Conservation (phyloP, 2,113 vertebrate species). For the Hypomesus transpacificus region DNA sequence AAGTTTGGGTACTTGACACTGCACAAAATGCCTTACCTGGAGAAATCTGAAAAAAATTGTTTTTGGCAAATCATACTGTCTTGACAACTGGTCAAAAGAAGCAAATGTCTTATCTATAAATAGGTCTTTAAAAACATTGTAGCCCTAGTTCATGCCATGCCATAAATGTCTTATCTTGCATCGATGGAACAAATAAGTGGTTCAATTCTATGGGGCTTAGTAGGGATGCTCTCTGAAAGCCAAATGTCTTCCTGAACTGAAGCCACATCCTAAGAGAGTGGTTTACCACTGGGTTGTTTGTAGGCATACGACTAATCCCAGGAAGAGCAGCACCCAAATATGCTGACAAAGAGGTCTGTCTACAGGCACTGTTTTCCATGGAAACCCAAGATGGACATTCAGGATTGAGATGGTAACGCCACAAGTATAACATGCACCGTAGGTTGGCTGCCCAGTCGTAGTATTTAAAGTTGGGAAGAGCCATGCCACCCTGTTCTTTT, state of each 20-base stretch:
- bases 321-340: too few species aligned
- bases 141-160: not conserved
- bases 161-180: too few species aligned
- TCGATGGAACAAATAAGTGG: too few species aligned
- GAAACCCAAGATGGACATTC: not conserved
- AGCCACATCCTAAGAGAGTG: not conserved
- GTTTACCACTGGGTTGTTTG: too few species aligned
- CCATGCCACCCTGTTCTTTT: not conserved
- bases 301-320: not conserved
- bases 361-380: not conserved
- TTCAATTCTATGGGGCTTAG: too few species aligned
- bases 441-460: slow-evolving; percentile 10
- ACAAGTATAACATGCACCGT: not conserved
- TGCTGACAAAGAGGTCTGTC: too few species aligned
- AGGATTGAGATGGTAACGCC: not conserved
- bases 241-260: not conserved
- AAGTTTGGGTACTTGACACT: not conserved
- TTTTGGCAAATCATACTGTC: not conserved
- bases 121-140: not conserved
- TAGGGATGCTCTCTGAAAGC: too few species aligned
- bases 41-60: not conserved
- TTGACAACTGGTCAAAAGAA: not conserved
- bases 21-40: not conserved
- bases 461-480: not conserved
- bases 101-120: too few species aligned